Evolutionary conservation across 2,888 invertebrate species (phyloP), one percentile per base, ranked within the genome.

Genomic region (Hirtodrosophila trivittata): DNA sequence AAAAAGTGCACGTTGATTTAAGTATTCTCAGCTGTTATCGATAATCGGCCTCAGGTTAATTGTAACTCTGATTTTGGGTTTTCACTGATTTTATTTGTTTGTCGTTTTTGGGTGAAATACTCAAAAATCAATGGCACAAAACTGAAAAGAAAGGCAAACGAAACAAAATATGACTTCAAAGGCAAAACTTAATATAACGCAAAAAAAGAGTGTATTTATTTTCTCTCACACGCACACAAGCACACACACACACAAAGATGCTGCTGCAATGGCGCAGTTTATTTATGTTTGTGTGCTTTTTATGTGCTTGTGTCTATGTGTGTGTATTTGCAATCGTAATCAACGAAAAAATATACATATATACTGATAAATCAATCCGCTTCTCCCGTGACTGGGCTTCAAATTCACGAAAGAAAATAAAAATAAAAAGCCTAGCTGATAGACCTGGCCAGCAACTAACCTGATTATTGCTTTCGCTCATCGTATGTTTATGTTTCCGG

Each of bases 391-490:
- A 37, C 26, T 35, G 3, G 25, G 16, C 18, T 10, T n/a, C 18
- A 51, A 28, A 12, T 51, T 28, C 12, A 7, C 5, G 1, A 3
- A 9, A n/a, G 5, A 3, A 28, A 28, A 1, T 2, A 35, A 35
- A 35, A 35, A 12, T 1, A 16, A 38, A 25, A 30, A 50, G 12
- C 38, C 9, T 3, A 16, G 3, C 50, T 43, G 47, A 8, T 58
- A 45, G 38, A 49, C 39, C 57, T 51, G 50, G 33, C 57, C 66
- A 54, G 46, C 75, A 84, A 82, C 82, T 85, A 82, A 82, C 82
- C 82, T 82, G 82, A 78, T 82, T 82, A 47, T 62, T 85, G 77
- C 75, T 85, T 54, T 85, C 82, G 85, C 72, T 82, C 82, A 82
- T 81, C 65, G 71, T 83, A 66, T 75, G 69, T 82, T 62, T 77